Percentiles rank a stretch among this genome's conserved stretches.
These are phyloP conservation scores for Artemia sinica DNA, from an alignment of 2,888 invertebrate species.

Conservation along the genomic window DNA sequence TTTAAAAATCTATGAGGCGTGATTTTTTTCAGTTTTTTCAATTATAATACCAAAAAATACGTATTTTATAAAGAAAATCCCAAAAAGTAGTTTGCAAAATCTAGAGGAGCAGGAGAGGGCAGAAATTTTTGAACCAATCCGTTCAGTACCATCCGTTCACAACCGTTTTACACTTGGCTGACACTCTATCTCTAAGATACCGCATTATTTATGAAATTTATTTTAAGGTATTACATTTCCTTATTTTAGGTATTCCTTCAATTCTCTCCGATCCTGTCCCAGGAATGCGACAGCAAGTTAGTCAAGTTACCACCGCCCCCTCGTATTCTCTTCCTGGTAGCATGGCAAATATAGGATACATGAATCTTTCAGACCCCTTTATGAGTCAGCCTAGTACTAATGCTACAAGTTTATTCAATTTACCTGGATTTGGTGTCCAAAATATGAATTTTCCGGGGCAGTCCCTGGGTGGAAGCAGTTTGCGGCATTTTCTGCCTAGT, in stretches of 20 bases:
- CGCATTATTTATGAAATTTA: too few relatives aligned
- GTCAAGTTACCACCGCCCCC: neutral
- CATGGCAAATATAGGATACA: neutral
- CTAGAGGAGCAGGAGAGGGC: too few relatives aligned
- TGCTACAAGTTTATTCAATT: neutral
- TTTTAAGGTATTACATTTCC: neutral
- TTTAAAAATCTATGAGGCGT: neutral
- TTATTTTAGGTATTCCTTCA: constrained; percentile 2
- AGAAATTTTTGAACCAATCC: too few relatives aligned
- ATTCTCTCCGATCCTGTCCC: neutral
- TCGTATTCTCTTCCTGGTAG: constrained; percentile 7
- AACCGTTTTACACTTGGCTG: too few relatives aligned
- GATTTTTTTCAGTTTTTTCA: too few relatives aligned
- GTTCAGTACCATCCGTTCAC: too few relatives aligned
- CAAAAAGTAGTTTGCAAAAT: too few relatives aligned
- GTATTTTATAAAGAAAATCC: too few relatives aligned
- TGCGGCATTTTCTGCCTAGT: neutral
- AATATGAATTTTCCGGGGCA: constrained; percentile 5
- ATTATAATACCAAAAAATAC: too few relatives aligned
- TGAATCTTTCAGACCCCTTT: neutral
- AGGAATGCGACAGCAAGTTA: neutral
- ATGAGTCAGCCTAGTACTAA: constrained; percentile 10
- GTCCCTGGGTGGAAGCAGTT: neutral
- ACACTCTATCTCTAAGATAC: too few relatives aligned
- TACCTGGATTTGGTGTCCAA: constrained; percentile 1